Evolutionary conservation across 1,140 invertebrate genomes (phyloP).

Genomic region (Babylonia areolata): DNA sequence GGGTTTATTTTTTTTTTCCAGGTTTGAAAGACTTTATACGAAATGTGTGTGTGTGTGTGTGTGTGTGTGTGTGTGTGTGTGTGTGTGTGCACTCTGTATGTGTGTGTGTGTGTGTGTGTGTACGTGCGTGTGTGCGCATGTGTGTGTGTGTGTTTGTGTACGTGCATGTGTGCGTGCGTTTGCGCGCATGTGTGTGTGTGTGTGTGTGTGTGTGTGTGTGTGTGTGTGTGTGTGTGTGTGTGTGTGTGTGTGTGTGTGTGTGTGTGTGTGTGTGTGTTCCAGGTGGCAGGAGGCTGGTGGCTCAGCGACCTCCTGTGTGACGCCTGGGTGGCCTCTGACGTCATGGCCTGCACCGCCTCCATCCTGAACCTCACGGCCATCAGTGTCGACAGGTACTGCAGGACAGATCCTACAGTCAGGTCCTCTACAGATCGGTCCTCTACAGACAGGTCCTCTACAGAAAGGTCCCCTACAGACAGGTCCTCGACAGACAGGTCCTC

Average conservation of each 20-base stretch:
- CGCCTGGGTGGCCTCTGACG: constrained; percentile 99
- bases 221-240: constrained; percentile 15
- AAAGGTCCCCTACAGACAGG: too few relatives aligned
- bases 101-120: not conserved
- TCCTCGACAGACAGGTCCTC: too few relatives aligned
- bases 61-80: constrained; percentile 16
- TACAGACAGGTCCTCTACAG: too few relatives aligned
- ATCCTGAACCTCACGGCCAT: constrained; percentile 99
- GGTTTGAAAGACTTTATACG: too few relatives aligned
- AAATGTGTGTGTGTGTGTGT: not conserved
- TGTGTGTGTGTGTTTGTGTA: too few relatives aligned
- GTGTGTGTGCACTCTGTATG: too few relatives aligned
- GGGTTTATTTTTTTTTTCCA: too few relatives aligned
- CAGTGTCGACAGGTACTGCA: constrained; percentile 98
- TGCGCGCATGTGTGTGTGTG: constrained; percentile 9
- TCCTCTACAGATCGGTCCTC: too few relatives aligned
- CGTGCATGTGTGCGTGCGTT: not conserved
- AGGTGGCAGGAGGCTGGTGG: constrained; percentile 66
- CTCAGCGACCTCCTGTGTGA: constrained; percentile 95
- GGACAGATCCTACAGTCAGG: too few relatives aligned
- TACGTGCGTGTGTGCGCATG: not conserved
- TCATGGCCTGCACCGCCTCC: constrained; percentile 98
- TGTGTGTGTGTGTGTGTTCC: constrained; percentile 27
- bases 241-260: not conserved
- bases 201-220: constrained; percentile 17